Base-by-base conservation (phyloP, 2,113 vertebrate genomes). In the Corythornis vintsioides region DNA sequence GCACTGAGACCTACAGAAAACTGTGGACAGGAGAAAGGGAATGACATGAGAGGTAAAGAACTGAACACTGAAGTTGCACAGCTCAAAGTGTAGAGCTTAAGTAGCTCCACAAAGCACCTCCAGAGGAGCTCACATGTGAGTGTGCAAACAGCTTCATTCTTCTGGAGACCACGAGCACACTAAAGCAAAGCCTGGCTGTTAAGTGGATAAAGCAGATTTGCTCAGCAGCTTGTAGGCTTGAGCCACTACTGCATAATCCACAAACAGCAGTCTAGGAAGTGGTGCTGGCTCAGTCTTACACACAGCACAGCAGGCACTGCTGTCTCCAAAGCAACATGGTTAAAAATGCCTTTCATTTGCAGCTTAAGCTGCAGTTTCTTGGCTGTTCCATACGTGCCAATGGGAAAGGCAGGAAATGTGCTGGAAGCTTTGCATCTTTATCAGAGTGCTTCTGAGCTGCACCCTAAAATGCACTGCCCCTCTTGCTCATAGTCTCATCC, bases 121-220 rank as follows among this genome's bases (percentile, higher is more conserved):
- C 8, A 11, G 2, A 35, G 43, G 26, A 84, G 48, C 64, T 72
- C 19, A 16, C 3, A 7, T 3, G 18, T 2, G 6, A 74, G 47
- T 3, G 1, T 31, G 42, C 67, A 69, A 75, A n/a, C n/a, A 61
- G 63, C 52, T 14, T n/a, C n/a, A 2, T 56, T 15, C 61, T 38
- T 16, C 70, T 35, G 40, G 15, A 89, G 29, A 61, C n/a, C 11
- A 11, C 0, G 14, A 2, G 2, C 33, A 5, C 0, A 0, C 38
- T 52, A 14, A 43, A 81, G 77, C 43, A 72, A n/a, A 87, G 71
- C 55, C 66, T 57, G 45, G 9, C 63, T 31, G 0, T 59, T 59
- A 83, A 93, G 71, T 72, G 71, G 78, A 88, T 87, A 79, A 93
- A 31, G 11, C 78, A 85, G 87, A 76, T 92, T 89, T 83, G 63